Base-by-base conservation (phyloP, 2,888 invertebrate species). In the Drosophila mulleri region DNA sequence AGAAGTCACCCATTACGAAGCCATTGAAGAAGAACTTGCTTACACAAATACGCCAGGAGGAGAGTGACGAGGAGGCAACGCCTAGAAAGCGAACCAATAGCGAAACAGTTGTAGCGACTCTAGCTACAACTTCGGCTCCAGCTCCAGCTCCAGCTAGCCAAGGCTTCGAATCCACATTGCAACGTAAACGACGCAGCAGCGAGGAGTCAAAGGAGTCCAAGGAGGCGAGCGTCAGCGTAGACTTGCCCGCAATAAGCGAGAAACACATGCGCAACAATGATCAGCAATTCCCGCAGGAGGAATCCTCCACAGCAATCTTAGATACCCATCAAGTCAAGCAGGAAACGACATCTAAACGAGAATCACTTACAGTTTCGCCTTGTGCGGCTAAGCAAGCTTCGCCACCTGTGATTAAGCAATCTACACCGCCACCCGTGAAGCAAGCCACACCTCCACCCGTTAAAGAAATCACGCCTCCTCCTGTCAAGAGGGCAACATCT, bases 181-280 rank as follows among this genome's bases (percentile, higher is more conserved):
- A 92, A 57, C 83, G 91, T 11, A 92, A 92, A 26, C 88, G 92
- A 0, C 88, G 90, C 3, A 92, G 90, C 39, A 92, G 91, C 48
- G 92, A 91, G 12, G 80, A 83, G 18, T 57, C 50, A 35, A 82
- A 66, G 16, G 75, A 78, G 7, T 62, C 62, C 5, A 80, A 76
- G 41, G 67, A 72, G 20, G 9, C 70, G 0, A 79, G 74, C 12
- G 62, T 65, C 1, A 72, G 62, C 14, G 76, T 80, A 20, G 67
- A 70, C 3, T 26, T 67, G 7, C 80, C 86, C 8, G 82, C 78
- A n/a, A 69, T 80, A 3, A 77, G 77, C 58, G 85, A 88, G 39
- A 82, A 85, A 39, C 37, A 78, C 0, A 84, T 81, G 35, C 81
- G 81, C 32, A 87, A 78, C 42, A 80, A 90, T 52, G 68, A 77